Evolutionary conservation across 2,888 invertebrate genomes (phyloP), one percentile per base, ranked within the genome.

Genomic region (Notodonta dromedarius): DNA sequence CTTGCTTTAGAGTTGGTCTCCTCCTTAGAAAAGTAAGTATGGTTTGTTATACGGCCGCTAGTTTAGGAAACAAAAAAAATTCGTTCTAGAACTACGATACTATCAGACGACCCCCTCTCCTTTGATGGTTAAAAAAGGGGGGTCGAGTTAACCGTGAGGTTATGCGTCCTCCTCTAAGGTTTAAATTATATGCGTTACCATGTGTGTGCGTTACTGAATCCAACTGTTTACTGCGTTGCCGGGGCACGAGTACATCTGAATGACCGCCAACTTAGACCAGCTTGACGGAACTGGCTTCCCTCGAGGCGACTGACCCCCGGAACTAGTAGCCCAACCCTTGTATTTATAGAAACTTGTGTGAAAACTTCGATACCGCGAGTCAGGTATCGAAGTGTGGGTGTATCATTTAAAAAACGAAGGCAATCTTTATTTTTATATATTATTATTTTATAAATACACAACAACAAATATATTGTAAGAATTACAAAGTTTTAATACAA

Each of bases 251-350:
- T 56, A 60, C 67, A 67, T 71, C 71, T 67, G 62, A 69, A n/a
- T 61, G 70, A 11, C 1, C 48, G 55, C 61, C 71, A 70, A 67
- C 0, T 69, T 53, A 58, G 66, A 60, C 69, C 77, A 78, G 78
- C 69, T 68, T 74, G 72, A 56, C 69, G 63, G 35, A 0, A 75
- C 77, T 76, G 75, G 69, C 50, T 77, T 54, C 16, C 65, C 63
- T 63, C 59, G 74, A 73, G 67, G 51, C 59, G 61, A 60, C 63
- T 66, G 77, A 75, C 74, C 72, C 72, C 74, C 58, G 57, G 40
- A 1, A 13, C 3, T 24, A 35, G 0, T 13, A 13, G 0, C 11
- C 0, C 8, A 14, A 24, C 0, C n/a, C 13, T 35, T 8, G 8
- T 50, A 53, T 40, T 54, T 62, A 59, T 60, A 16, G 51, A 16